Base-by-base conservation (phyloP, 2,113 vertebrate genomes). In the Erythrocercus mccallii region DNA sequence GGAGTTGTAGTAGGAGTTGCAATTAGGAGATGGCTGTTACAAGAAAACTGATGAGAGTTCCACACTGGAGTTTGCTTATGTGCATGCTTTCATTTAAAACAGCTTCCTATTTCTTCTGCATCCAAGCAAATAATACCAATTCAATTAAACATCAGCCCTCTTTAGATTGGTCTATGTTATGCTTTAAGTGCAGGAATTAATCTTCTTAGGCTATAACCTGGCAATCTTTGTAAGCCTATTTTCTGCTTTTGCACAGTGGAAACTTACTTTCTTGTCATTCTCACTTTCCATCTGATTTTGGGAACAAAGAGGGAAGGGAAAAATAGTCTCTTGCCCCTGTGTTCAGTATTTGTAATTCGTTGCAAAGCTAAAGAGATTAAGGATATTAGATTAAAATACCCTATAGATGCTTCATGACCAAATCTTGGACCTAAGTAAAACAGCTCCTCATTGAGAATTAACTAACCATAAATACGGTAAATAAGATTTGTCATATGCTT, bases 111-210 rank as follows among this genome's bases (percentile, higher is more conserved):
- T 96, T 94, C 64, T 94, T 88, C 84, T 88, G 45, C 44, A 90
- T 65, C 42, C 54, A 31, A 90, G 53, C 57, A 95, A 91, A 81
- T 91, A 81, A 65, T 79, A 90, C 48, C 81, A 94, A 71, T 94
- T 94, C 86, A 91, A 35, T 51, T 86, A 92, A 88, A 70, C 42
- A 73, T 94, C 73, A 82, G 15, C 74, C 45, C 47, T 92, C 44
- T 91, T 47, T 85, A 88, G 72, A 61, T 72, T 92, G 66, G 73
- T 71, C 33, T 88, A 53, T 81, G 42, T 93, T 93, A 79, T 58
- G 25, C 54, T 6, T 80, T 95, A 94, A 89, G 62, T 92, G 53
- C n/a, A 79, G 56, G 73, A 95, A 92, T 97, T 92, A 95, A 96
- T 95, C 86, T 90, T 94, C 23, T 91, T 95, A 76, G 24, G 53